These are phyloP conservation scores for Rhinogobius similis DNA, from an alignment of 2,113 vertebrate genomes.

Conservation along the genomic window DNA sequence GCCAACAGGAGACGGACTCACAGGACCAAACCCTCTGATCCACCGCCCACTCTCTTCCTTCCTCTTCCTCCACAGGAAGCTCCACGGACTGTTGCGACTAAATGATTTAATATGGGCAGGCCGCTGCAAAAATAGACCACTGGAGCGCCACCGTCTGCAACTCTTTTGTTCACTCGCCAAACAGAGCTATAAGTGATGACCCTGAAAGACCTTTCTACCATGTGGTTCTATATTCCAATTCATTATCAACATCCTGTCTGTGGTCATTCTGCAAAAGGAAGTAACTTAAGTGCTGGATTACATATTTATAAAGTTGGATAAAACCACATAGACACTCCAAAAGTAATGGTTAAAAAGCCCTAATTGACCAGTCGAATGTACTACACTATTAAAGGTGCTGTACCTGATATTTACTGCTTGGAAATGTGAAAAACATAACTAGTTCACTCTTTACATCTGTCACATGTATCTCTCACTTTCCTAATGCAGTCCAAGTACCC, in stretches of 20 bases:
- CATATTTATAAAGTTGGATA: background rate
- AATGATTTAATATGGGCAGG: slow-evolving; percentile 72
- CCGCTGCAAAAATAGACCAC: slow-evolving; percentile 64
- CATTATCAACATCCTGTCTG: background rate
- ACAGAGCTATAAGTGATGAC: background rate
- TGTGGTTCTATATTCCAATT: background rate
- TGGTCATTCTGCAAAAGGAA: background rate
- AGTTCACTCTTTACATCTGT: no score
- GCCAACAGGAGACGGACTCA: slow-evolving; percentile 33
- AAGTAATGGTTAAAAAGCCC: background rate
- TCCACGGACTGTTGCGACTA: slow-evolving; percentile 52
- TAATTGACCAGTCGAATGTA: no score
- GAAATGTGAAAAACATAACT: no score
- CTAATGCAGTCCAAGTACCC: no score
- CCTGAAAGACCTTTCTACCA: background rate
- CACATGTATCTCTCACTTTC: no score
- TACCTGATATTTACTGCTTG: no score
- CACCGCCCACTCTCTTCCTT: slow-evolving; percentile 63
- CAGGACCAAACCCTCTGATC: slow-evolving; percentile 61
- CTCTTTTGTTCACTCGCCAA: background rate
- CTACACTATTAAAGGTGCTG: no score
- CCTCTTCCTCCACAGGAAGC: slow-evolving; percentile 71
- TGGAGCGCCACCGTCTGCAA: slow-evolving; percentile 3
- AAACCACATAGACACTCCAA: background rate
- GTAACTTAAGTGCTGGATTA: background rate